Evolutionary conservation across 2,113 vertebrate genomes (phyloP), one percentile per base, ranked within the genome.

Genomic region (Leptocoma aspasia): DNA sequence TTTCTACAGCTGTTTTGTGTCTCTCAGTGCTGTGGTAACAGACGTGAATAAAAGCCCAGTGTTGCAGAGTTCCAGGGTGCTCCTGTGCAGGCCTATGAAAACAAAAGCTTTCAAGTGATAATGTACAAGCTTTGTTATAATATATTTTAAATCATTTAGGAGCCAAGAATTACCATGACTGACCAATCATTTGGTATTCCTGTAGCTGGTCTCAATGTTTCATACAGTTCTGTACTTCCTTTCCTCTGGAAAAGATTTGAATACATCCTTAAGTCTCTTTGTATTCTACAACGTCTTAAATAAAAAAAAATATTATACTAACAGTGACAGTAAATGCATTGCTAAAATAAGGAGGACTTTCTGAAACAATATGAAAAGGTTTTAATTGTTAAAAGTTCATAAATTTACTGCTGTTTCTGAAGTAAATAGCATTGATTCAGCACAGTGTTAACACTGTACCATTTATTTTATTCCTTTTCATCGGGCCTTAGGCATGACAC

Each of bases 201-300:
- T 80, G 20, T 56, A 79, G 87, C 37, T 71, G 78, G n/a, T 90
- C 82, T 79, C 44, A 82, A 7, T 35, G 72, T 31, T 52, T 79
- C 37, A 60, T 24, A 60, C 27, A 65, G 31, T 41, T 90, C 65
- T 79, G 56, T 64, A 39, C 28, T 35, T 65, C 53, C 54, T 82
- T 53, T 85, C 30, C 44, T 92, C 47, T 84, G 64, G 37, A 88
- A 79, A 61, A 72, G 41, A 80, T 42, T 2, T 79, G 41, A 71
- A 65, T 81, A 31, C 3, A 33, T 68, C 16, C 39, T 60, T 50
- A 72, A 79, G 35, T 76, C 14, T 78, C 45, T 70, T 37, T 71
- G 13, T 90, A 65, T 76, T 82, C 63, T 49, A 72, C 33, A 50
- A 68, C 80, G n/a, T 35, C 66, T 56, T 88, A 82, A 84, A 82